A percentile compares a stretch with the other conserved stretches of the same genome.
phyloP scores from a whole-genome alignment of 2,113 vertebrate species.

The Poecile atricapillus region DNA sequence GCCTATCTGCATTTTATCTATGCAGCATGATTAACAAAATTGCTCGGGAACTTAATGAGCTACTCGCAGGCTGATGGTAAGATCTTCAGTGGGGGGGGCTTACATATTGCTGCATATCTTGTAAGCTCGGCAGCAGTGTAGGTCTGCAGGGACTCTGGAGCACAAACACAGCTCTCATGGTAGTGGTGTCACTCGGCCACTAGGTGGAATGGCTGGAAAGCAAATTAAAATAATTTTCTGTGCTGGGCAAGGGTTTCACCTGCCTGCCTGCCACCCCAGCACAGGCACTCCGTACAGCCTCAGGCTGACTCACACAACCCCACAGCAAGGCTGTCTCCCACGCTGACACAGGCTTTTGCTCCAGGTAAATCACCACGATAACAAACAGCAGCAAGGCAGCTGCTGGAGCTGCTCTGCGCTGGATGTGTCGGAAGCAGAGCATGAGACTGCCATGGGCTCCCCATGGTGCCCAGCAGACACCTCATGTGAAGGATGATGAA shows the following conservation, averaged over 20 bases:
- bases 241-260: not conserved
- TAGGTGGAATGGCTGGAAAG: conserved; percentile 45
- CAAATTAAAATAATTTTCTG: not conserved
- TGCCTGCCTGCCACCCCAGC: not conserved
- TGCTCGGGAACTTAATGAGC: conserved; percentile 40
- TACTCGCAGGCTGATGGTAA: not conserved
- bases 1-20: conserved; percentile 55
- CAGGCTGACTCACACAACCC: not conserved
- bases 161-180: not conserved
- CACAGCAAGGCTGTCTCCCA: not conserved
- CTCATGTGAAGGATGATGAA: not conserved
- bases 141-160: not conserved
- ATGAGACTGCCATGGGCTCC: not conserved
- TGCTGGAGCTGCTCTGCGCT: not conserved
- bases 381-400: not conserved
- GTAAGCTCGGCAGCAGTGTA: not conserved
- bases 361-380: not conserved
- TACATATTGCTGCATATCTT: not conserved
- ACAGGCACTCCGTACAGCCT: not conserved
- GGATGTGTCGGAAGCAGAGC: not conserved
- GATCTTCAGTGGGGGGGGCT: not conserved
- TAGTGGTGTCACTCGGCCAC: conserved; percentile 25
- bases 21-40: conserved; percentile 12
- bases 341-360: conserved; percentile 1
- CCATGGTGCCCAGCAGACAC: not conserved